Evolutionary conservation across 1,140 invertebrate species (phyloP), one percentile per base, ranked within the genome.

Genomic region (Listronotus bonariensis): DNA sequence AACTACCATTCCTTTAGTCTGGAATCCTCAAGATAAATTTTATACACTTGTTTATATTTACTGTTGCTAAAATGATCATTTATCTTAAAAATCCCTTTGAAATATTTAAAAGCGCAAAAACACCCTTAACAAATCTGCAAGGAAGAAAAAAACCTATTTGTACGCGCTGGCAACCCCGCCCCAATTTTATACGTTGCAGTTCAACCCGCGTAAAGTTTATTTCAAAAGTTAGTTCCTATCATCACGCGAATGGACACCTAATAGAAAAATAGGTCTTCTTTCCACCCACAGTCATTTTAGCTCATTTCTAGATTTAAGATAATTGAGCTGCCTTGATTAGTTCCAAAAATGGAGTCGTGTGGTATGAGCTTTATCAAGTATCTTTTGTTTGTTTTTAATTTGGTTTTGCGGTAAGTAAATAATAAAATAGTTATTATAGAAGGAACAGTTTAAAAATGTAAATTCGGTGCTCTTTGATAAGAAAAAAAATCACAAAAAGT

Each of bases 291-390:
- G n/a, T 48, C 45, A 18, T 48, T 46, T 17, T 3, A 3, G 26
- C 38, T 41, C 18, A 34, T 8, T 46, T 46, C 12, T 46, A 15
- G 18, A 15, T 55, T 15, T 11, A 42, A 9, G 5, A 5, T 36
- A 10, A 36, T 36, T 9, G 34, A 36, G 34, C 11, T 52, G 20
- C 46, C 36, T 5, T 52, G n/a, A 52, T 52, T 36, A 52, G 7
- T 53, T 31, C 14, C 45, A 66, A 73, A n/a, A 43, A 85, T 85
- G 82, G 79, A 83, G 72, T 77, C 78, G 12, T 86, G 84, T 68
- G 86, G 86, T 65, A 85, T 89, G 81, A 85, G 80, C 76, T 79
- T 85, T 58, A 83, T 90, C 43, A 90, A 90, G 80, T 89, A 88
- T 74, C 74, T 90, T 46, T 75, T 90, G n/a, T 89, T 89, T 74